Evolutionary conservation across 2,113 vertebrate species (phyloP).

Genomic region (Odobenus rosmarus): DNA sequence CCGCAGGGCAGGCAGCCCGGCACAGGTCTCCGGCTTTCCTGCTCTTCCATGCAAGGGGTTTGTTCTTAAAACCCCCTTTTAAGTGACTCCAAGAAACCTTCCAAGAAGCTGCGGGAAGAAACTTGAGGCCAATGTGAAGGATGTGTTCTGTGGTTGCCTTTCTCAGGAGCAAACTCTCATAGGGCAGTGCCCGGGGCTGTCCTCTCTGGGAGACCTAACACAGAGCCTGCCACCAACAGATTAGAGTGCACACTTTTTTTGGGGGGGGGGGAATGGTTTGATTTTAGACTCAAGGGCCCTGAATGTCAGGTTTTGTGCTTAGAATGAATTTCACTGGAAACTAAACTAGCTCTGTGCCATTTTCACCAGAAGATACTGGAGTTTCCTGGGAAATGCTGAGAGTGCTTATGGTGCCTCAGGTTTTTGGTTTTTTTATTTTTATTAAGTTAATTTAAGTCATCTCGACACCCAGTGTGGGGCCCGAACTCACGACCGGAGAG

Average conservation of each 20-base stretch:
- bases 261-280: background rate
- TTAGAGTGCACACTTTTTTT: background rate
- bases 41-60: background rate
- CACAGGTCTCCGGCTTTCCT: rapidly evolving
- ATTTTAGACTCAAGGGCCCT: background rate
- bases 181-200: background rate
- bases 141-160: background rate
- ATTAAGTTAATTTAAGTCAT: background rate
- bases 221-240: background rate
- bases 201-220: background rate
- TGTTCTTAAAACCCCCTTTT: background rate
- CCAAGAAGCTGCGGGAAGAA: background rate
- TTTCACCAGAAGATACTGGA: background rate
- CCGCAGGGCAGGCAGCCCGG: background rate
- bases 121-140: background rate
- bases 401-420: background rate
- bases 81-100: background rate
- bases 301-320: background rate
- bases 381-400: background rate
- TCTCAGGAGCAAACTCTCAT: too few relatives aligned
- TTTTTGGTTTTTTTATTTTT: background rate
- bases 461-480: background rate
- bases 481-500: background rate
- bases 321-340: background rate
- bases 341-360: background rate